Evolutionary conservation across 2,888 invertebrate species (phyloP).

Genomic region (Tipula vernalis): DNA sequence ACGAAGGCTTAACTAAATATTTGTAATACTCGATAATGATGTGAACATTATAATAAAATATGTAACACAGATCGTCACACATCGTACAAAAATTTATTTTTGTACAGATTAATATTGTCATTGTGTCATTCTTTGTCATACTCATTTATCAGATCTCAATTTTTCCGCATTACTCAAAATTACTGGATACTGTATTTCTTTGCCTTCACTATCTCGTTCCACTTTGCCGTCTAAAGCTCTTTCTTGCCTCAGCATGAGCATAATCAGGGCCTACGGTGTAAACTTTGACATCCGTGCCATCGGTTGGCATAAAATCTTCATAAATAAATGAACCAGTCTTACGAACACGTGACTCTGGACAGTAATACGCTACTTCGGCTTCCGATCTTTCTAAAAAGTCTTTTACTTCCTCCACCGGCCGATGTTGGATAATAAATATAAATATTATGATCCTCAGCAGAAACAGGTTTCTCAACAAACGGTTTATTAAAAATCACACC

Average conservation of each 20-base stretch:
- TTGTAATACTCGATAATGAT: not conserved
- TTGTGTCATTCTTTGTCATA: too few species aligned
- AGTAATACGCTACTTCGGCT: constrained; percentile 98
- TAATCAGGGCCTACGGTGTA: constrained; percentile 99
- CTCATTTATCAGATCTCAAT: constrained; percentile 64
- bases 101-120: too few species aligned
- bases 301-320: constrained; percentile 99
- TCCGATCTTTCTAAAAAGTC: constrained; percentile 97
- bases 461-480: constrained; percentile 98
- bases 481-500: constrained; percentile 93
- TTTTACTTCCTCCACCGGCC: constrained; percentile 94
- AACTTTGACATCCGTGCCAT: constrained; percentile 73
- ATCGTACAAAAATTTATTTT: too few species aligned
- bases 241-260: constrained; percentile 97
- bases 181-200: constrained; percentile 97
- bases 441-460: constrained; percentile 99
- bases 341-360: constrained; percentile 88
- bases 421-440: constrained; percentile 99
- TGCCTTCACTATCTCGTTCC: constrained; percentile 93
- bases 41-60: too few species aligned
- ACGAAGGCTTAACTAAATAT: not conserved
- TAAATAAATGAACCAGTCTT: constrained; percentile 98
- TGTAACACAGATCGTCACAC: too few species aligned
- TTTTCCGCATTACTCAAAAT: constrained; percentile 96
- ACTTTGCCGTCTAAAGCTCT: constrained; percentile 99